Evolutionary conservation across 2,797 vertebrate species (phyloP).

Genomic region (Clamator glandarius): DNA sequence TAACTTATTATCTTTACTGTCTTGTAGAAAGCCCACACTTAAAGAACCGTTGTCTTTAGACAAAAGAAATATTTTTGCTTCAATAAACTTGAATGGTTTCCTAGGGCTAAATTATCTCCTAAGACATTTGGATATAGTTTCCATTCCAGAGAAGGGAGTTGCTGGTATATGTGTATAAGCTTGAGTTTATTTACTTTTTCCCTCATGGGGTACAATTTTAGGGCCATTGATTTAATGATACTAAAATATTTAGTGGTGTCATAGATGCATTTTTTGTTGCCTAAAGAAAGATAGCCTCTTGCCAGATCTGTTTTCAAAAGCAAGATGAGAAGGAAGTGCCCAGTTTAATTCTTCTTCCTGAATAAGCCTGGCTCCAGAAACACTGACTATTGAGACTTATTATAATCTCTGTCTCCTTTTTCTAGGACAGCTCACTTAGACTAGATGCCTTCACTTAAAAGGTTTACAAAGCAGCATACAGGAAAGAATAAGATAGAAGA

Average conservation of each 20-base stretch:
- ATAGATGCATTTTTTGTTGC: neutral
- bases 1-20: neutral
- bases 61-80: conserved; percentile 32
- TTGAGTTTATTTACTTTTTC: neutral
- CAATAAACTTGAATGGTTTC: conserved; percentile 13
- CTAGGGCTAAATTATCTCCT: neutral
- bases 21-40: too few species aligned
- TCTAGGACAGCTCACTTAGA: neutral
- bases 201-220: neutral
- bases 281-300: neutral
- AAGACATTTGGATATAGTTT: neutral
- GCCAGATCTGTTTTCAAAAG: neutral
- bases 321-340: neutral
- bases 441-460: neutral
- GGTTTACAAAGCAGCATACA: neutral
- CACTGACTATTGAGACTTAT: neutral
- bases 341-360: neutral
- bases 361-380: neutral
- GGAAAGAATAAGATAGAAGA: neutral
- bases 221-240: neutral
- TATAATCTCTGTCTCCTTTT: neutral
- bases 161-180: neutral
- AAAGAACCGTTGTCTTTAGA: neutral
- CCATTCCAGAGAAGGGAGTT: neutral
- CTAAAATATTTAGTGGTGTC: neutral